Conservation (phyloP, 92 coral and sea anemone species). For the Epizoanthus fatuus region DNA sequence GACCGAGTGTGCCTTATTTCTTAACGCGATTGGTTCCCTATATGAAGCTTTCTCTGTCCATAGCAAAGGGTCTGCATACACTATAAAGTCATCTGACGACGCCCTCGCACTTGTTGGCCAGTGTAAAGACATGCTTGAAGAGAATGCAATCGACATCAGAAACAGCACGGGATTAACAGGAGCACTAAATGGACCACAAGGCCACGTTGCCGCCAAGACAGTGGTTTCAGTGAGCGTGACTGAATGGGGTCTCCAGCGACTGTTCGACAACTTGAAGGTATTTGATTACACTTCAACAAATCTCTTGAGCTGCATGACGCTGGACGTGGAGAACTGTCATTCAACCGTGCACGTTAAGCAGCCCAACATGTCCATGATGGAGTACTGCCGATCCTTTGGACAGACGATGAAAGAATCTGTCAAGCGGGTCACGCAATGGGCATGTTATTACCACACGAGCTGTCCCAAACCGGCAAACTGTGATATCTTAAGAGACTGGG, state of each 20-base stretch:
- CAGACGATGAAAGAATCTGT: slow-evolving; percentile 67
- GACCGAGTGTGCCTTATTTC: slow-evolving; percentile 29
- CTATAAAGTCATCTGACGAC: slow-evolving; percentile 48
- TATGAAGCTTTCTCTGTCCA: slow-evolving; percentile 76
- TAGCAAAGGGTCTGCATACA: slow-evolving; percentile 62
- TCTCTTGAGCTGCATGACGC: slow-evolving; percentile 32
- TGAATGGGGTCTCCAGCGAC: slow-evolving; percentile 59
- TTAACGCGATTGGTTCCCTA: slow-evolving; percentile 64
- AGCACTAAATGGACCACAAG: slow-evolving; percentile 68
- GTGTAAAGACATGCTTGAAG: slow-evolving; percentile 66
- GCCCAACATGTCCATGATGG: slow-evolving; percentile 73
- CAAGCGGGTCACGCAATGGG: slow-evolving; percentile 67
- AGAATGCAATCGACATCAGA: slow-evolving; percentile 47
- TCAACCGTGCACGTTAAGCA: slow-evolving; percentile 68
- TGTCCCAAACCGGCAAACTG: slow-evolving; percentile 46
- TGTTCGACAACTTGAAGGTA: slow-evolving; percentile 21
- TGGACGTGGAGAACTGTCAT: slow-evolving; percentile 76
- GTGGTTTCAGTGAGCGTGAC: slow-evolving; percentile 64
- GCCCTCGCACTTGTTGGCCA: slow-evolving; percentile 67
- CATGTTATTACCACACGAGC: slow-evolving; percentile 71
- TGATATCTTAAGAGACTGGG: slow-evolving; percentile 55
- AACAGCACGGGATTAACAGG: slow-evolving; percentile 58
- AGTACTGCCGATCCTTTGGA: slow-evolving; percentile 69
- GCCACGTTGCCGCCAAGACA: slow-evolving; percentile 69
- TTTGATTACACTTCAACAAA: slow-evolving; percentile 17